Conservation (phyloP, 1,140 invertebrate species). For the Listronotus bonariensis region DNA sequence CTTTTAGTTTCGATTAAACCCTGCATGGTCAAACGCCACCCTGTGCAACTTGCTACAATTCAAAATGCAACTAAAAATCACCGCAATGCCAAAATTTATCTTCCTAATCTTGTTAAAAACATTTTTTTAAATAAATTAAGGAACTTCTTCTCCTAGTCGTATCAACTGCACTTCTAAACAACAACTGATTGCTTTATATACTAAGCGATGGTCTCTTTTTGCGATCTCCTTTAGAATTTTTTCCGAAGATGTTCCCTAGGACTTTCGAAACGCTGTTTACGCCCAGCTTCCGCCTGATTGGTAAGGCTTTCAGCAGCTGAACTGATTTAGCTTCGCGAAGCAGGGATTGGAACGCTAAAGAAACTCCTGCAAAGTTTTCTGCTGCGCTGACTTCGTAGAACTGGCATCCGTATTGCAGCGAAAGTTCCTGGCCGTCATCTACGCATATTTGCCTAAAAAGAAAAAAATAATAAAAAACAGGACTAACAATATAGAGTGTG, state of each 20-base stretch:
- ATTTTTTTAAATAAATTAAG: no score
- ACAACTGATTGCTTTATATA: slow-evolving; percentile 57
- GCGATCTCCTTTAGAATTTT: slow-evolving; percentile 72
- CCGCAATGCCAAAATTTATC: no score
- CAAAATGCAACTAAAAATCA: no score
- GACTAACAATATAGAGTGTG: no score
- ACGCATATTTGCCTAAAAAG: slow-evolving; percentile 71
- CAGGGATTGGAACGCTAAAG: slow-evolving; percentile 79
- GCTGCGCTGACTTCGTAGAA: slow-evolving; percentile 87
- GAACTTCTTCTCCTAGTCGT: no score
- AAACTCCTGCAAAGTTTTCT: slow-evolving; percentile 77
- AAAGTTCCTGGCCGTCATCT: slow-evolving; percentile 80
- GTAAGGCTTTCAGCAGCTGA: slow-evolving; percentile 71
- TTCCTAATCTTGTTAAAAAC: no score
- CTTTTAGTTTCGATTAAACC: no score
- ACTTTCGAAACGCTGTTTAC: slow-evolving; percentile 80
- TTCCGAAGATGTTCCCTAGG: slow-evolving; percentile 78
- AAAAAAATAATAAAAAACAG: slow-evolving; percentile 12
- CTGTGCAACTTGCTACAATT: no score
- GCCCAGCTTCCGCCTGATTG: slow-evolving; percentile 65
- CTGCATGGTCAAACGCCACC: no score
- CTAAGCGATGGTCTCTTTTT: slow-evolving; percentile 78
- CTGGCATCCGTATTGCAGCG: slow-evolving; percentile 77
- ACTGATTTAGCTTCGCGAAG: slow-evolving; percentile 72
- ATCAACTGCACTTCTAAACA: no score